Evolutionary conservation across 2,113 vertebrate genomes (phyloP).

Genomic region (Amblyopsis rosae): DNA sequence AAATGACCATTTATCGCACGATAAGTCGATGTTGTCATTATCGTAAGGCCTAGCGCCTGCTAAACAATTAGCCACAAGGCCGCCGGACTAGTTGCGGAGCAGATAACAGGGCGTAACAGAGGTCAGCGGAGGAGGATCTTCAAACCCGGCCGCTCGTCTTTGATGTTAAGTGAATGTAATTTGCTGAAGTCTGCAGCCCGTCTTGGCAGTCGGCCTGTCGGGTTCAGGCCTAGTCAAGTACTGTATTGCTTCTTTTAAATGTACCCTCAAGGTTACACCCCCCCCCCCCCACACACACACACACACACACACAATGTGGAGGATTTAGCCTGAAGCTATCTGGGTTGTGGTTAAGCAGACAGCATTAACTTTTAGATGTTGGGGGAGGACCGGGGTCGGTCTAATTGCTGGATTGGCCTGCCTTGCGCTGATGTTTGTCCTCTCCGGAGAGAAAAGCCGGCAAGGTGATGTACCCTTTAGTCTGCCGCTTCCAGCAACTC

Average conservation of each 20-base stretch:
- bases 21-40: no score
- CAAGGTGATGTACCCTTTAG: constrained; percentile 82
- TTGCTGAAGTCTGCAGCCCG: constrained; percentile 5
- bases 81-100: no score
- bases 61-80: constrained; percentile 15
- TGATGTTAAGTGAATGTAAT: constrained; percentile 1
- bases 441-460: constrained; percentile 83
- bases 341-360: constrained; percentile 80
- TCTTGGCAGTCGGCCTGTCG: constrained; percentile 3
- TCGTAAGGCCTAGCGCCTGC: neutral
- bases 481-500: constrained; percentile 78
- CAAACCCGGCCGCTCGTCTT: neutral
- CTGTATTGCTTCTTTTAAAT: constrained; percentile 73
- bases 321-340: constrained; percentile 75
- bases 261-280: constrained; percentile 75
- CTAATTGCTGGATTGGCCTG: constrained; percentile 81
- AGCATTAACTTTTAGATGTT: constrained; percentile 80
- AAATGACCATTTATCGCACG: no score
- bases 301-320: constrained; percentile 11
- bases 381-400: constrained; percentile 73
- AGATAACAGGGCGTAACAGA: neutral
- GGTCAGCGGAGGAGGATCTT: no score
- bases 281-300: constrained; percentile 3
- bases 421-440: constrained; percentile 70
- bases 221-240: constrained; percentile 51